Evolutionary conservation across 2,113 vertebrate genomes (phyloP), one percentile per base, ranked within the genome.

Genomic region (Galemys pyrenaicus): DNA sequence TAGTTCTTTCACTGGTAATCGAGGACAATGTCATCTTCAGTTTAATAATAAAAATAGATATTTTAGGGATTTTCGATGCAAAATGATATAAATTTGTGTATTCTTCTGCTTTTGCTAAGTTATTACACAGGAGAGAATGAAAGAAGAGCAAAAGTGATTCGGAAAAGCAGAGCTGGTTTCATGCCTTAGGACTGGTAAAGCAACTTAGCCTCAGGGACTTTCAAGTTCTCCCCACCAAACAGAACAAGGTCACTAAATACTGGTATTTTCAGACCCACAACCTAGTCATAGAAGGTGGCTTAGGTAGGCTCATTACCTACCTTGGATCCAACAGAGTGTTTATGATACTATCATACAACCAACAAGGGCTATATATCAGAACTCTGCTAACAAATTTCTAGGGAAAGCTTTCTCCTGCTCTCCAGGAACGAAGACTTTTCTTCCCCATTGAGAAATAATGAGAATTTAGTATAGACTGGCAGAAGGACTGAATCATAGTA

Each of bases 321-420:
- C n/a, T 12, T 54, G 16, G 2, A 32, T 65, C 5, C 13, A 49
- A 39, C 10, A 51, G 15, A 87, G 5, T 74, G 6, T 7, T 22
- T 49, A n/a, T 3, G 0, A 2, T 1, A 89, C 46, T 54, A 35
- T 37, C 28, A 49, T 13, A 10, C 2, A 4, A 3, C 16, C 12
- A 49, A 39, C 30, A 37, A 64, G 8, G 2, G 7, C 0, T 2
- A 49, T 54, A 17, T 58, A 49, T 46, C 17, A 91, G 51, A 75
- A 8, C 32, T 87, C 30, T 78, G 35, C 11, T 35, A 54, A 11
- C 37, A 62, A 26, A 16, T 41, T 6, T 82, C 10, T 7, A n/a
- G 12, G 19, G 9, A 64, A 41, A n/a, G 1, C 0, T 1, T 3
- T 39, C 16, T 91, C 46, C 10, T 77, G 13, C 37, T 12, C 2